A percentile compares a stretch with the other conserved stretches of the same genome.
phyloP scores from a whole-genome alignment of 2,797 vertebrate species.

The Peromyscus melanophrys region DNA sequence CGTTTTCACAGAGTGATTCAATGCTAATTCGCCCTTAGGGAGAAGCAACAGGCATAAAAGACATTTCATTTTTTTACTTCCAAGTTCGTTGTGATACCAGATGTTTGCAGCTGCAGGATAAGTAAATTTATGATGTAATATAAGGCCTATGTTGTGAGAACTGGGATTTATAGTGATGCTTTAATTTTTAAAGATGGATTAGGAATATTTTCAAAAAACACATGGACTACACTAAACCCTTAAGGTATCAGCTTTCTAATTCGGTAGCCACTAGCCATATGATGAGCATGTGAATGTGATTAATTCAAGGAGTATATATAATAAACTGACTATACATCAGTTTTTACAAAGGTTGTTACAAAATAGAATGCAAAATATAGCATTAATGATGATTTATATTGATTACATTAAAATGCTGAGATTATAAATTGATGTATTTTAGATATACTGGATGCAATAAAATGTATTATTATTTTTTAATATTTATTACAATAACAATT shows the following conservation, averaged over 20 bases:
- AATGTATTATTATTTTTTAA: neutral
- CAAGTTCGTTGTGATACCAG: conserved; percentile 20
- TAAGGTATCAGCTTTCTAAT: neutral
- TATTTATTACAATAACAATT: neutral
- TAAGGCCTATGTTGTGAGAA: neutral
- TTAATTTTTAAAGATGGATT: neutral
- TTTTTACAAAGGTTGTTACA: conserved; percentile 15
- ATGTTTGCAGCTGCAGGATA: neutral
- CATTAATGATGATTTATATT: conserved; percentile 22
- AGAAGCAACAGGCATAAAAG: neutral
- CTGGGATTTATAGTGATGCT: neutral
- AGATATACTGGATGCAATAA: neutral
- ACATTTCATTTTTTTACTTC: conserved; percentile 38
- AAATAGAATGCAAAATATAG: neutral
- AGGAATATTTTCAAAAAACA: neutral
- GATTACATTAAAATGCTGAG: neutral
- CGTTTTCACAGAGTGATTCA: conserved; percentile 6
- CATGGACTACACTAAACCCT: neutral
- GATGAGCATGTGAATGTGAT: neutral
- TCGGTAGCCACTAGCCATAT: neutral
- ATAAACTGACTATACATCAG: neutral
- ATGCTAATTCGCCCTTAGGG: neutral
- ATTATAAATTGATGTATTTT: conserved; percentile 21
- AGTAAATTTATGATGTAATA: neutral
- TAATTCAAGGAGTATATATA: neutral